phyloP scores from a whole-genome alignment of 2,797 vertebrate genomes.

The Smutsia gigantea region DNA sequence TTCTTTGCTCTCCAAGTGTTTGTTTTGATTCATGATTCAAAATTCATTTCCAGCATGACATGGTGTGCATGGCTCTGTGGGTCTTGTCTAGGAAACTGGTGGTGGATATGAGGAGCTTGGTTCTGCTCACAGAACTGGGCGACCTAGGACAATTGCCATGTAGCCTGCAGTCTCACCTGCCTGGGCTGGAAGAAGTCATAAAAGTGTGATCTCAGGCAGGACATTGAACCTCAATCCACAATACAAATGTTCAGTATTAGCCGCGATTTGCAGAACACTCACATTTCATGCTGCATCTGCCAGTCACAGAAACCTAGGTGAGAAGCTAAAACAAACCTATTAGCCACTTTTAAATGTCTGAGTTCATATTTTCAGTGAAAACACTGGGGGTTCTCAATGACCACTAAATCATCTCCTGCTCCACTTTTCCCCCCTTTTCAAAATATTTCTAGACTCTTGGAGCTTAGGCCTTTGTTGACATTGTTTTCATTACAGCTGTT shows the following conservation, averaged over 20 bases:
- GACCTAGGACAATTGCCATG: not conserved
- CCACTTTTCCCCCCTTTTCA: not conserved
- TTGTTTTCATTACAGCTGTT: not conserved
- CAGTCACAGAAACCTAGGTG: slow-evolving; percentile 21
- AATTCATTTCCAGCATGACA: not conserved
- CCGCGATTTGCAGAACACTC: not conserved
- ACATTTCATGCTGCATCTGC: not conserved
- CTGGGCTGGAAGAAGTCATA: not conserved
- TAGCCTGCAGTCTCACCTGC: not conserved
- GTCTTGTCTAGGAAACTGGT: not conserved
- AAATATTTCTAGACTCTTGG: slow-evolving; percentile 49
- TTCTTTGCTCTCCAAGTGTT: not conserved
- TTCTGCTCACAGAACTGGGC: not conserved
- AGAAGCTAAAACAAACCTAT: slow-evolving; percentile 50
- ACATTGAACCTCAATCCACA: not conserved
- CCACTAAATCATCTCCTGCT: slow-evolving; percentile 20
- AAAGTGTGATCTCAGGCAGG: not conserved
- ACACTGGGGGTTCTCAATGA: not conserved
- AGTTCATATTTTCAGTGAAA: slow-evolving; percentile 65
- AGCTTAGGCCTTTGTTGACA: not conserved
- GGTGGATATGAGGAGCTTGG: not conserved
- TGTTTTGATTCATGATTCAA: not conserved
- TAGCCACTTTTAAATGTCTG: slow-evolving; percentile 2
- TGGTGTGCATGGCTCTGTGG: not conserved
- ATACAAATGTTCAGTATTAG: not conserved